phyloP scores from a whole-genome alignment of 2,797 vertebrate genomes.

The Ambastaia sidthimunki region DNA sequence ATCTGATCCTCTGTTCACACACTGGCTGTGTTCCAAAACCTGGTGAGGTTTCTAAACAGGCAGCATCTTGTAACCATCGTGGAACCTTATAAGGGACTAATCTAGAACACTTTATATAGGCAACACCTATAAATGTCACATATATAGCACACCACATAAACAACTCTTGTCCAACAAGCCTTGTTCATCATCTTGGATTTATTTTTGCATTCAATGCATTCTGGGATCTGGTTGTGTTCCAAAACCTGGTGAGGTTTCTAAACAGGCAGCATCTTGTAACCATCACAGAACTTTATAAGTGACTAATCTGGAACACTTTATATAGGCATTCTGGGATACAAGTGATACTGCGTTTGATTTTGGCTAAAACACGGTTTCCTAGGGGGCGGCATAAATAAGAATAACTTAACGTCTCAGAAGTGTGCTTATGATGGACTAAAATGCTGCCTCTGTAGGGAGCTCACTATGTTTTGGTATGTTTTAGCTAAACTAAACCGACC shows the following conservation, averaged over 20 bases:
- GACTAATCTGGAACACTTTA: neutral
- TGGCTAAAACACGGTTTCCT: too few species aligned
- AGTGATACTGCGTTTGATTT: neutral
- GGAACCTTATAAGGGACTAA: neutral
- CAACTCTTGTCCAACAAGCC: too few species aligned
- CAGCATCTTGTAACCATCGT: neutral
- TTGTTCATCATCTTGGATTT: neutral
- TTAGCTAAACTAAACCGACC: neutral
- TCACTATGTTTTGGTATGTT: neutral
- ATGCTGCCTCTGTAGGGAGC: neutral
- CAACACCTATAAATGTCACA: neutral
- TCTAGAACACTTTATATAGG: neutral
- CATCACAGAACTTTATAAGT: neutral
- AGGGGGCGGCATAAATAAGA: too few species aligned
- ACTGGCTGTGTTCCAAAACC: neutral
- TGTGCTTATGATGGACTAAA: too few species aligned
- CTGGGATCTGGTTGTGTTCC: neutral
- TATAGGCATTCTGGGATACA: neutral
- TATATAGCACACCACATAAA: too few species aligned
- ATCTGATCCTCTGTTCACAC: slow-evolving; percentile 1
- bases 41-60: neutral
- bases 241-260: neutral
- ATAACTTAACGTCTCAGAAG: too few species aligned
- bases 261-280: neutral
- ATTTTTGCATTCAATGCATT: too few species aligned